Base-by-base conservation (phyloP, 2,888 invertebrate genomes). In the Petrophora chlorosata region DNA sequence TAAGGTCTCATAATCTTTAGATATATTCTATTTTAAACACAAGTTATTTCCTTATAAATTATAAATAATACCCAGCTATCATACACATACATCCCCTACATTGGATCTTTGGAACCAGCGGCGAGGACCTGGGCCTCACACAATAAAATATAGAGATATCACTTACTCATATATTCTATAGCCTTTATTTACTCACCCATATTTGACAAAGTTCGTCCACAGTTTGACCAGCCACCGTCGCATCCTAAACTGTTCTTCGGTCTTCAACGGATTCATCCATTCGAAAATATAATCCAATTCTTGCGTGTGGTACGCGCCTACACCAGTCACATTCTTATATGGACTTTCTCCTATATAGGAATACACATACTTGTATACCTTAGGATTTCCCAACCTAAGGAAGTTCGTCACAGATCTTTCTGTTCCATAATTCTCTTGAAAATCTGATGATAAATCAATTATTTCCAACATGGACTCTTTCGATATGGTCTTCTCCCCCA, bases 161-260 rank as follows among this genome's bases (percentile, higher is more conserved):
- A n/a, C n/a, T n/a, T n/a, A n/a, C n/a, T n/a, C n/a, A n/a, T n/a
- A n/a, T n/a, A n/a, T n/a, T n/a, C n/a, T n/a, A n/a, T n/a, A n/a
- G n/a, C n/a, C n/a, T n/a, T n/a, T n/a, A 25, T 33, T 8, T 8
- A 63, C 74, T 64, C 38, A 79, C 80, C 77, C 76, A 48, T 67
- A 65, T 59, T 80, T 82, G 0, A 75, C 75, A 45, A 85, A 82
- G 33, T 82, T 76, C 1, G 70, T 63, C 76, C 80, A 80, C 67
- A 80, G 43, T 0, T 58, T 61, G 0, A 73, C 73, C 67, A 79
- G 66, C 9, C 60, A 53, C 1, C 77, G 64, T 4, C 78, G 71
- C 10, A 81, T 73, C 33, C 61, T 23, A 0, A 43, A 49, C 33
- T 76, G 70, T 35, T 82, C 79, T 5, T 60, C 62, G 2, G 61